Conservation (phyloP, 1,140 invertebrate species). For the Diachasmimorpha longicaudata region DNA sequence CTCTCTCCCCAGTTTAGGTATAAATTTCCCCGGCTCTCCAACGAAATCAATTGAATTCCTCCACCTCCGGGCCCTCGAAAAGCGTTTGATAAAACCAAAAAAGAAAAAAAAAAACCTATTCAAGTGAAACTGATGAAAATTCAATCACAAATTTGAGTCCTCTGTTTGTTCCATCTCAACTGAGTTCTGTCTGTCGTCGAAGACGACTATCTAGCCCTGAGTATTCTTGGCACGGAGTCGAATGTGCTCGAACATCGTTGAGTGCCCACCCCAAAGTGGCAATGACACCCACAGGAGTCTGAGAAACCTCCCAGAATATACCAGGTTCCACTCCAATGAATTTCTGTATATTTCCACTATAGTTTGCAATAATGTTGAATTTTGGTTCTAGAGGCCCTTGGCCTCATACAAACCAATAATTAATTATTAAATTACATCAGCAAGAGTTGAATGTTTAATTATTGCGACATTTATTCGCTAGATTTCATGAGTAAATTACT, state of each 20-base stretch:
- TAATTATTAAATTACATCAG: neutral
- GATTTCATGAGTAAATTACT: too few relatives aligned
- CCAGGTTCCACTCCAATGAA: neutral
- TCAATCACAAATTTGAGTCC: neutral
- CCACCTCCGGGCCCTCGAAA: neutral
- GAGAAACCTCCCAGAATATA: neutral
- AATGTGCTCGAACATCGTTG: conserved; percentile 9
- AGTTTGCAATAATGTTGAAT: neutral
- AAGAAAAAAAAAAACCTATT: too few relatives aligned
- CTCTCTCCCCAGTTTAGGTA: too few relatives aligned
- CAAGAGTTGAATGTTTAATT: too few relatives aligned
- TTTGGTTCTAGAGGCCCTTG: neutral
- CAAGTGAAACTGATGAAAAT: neutral
- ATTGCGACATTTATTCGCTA: too few relatives aligned
- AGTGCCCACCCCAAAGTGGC: neutral
- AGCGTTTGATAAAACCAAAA: neutral
- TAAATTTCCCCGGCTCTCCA: too few relatives aligned
- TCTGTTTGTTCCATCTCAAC: neutral
- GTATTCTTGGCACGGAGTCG: conserved; percentile 26
- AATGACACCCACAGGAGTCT: conserved; percentile 7
- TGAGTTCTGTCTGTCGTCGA: neutral
- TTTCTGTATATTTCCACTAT: neutral
- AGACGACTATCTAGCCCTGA: conserved; percentile 5
- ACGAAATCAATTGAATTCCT: neutral
- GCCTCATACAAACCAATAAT: neutral